phyloP scores from a whole-genome alignment of 1,140 invertebrate genomes.

The Drosophila pruinosa region DNA sequence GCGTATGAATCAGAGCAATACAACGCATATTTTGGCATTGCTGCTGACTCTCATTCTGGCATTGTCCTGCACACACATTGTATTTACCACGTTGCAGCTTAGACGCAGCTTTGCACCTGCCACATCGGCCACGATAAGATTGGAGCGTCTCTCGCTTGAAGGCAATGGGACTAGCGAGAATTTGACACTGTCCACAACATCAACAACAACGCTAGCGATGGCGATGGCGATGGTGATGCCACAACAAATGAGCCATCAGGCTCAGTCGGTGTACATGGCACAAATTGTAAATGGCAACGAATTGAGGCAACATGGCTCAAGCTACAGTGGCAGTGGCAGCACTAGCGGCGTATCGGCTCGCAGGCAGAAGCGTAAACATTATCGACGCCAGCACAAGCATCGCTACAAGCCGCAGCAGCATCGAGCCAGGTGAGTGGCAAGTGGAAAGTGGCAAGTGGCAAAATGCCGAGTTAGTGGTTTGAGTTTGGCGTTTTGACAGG shows the following conservation, averaged over 20 bases:
- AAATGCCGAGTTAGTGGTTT: background rate
- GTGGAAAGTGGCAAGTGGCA: background rate
- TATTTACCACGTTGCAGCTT: constrained; percentile 78
- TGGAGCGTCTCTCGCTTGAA: constrained; percentile 50
- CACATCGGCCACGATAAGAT: constrained; percentile 21
- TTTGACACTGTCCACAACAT: constrained; percentile 6
- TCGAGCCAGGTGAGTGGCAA: constrained; percentile 30
- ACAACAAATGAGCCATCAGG: constrained; percentile 12
- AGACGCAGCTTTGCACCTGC: constrained; percentile 33
- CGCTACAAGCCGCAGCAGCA: constrained; percentile 27
- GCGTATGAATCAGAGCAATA: constrained; percentile 95
- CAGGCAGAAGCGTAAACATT: constrained; percentile 67
- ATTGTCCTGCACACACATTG: constrained; percentile 85
- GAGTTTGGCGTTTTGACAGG: constrained; percentile 50
- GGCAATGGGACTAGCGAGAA: constrained; percentile 37
- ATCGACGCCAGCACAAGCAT: constrained; percentile 57
- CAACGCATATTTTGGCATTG: constrained; percentile 91
- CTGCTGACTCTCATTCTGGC: constrained; percentile 88
- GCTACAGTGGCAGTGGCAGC: no score
- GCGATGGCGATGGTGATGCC: background rate
- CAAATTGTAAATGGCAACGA: constrained; percentile 42
- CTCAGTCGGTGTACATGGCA: background rate
- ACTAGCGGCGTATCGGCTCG: constrained; percentile 5
- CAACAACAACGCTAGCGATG: background rate
- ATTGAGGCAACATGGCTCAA: constrained; percentile 1